These are phyloP conservation scores for Aricia agestis DNA, from an alignment of 1,140 invertebrate genomes.

Conservation along the genomic window DNA sequence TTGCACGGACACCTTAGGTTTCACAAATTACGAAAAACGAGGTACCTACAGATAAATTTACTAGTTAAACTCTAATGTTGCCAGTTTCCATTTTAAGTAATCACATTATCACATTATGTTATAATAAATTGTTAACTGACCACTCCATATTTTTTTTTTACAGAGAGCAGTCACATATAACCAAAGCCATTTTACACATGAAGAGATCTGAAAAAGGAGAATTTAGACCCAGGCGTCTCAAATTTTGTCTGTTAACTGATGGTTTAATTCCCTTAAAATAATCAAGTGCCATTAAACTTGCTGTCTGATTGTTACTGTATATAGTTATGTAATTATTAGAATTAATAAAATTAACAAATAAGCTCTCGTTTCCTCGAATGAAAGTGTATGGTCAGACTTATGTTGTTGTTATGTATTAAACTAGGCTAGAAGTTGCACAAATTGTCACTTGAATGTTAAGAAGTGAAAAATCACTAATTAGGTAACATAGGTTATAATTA, in stretches of 20 bases:
- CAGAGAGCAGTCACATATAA: constrained; percentile 64
- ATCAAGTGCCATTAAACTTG: constrained; percentile 5
- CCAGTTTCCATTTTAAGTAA: too few species aligned
- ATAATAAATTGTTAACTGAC: too few species aligned
- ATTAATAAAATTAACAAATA: constrained; percentile 15
- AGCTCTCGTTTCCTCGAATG: constrained; percentile 5
- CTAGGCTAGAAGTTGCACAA: not conserved
- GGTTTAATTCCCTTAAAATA: not conserved
- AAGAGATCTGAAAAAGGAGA: constrained; percentile 2
- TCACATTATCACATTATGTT: too few species aligned
- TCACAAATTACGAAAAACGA: too few species aligned
- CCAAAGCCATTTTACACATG: constrained; percentile 12
- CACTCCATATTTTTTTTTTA: constrained; percentile 27
- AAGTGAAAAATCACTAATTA: not conserved
- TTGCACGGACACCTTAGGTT: too few species aligned
- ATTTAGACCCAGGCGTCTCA: constrained; percentile 7
- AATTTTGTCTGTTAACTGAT: not conserved
- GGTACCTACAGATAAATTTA: too few species aligned
- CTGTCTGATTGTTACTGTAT: constrained; percentile 10
- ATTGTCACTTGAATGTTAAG: not conserved
- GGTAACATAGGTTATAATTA: not conserved
- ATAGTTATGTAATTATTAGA: constrained; percentile 1
- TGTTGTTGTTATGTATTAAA: not conserved
- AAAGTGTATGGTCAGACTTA: not conserved
- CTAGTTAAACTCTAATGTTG: too few species aligned